phyloP scores from a whole-genome alignment of 2,797 vertebrate species.

The Lemur catta region DNA sequence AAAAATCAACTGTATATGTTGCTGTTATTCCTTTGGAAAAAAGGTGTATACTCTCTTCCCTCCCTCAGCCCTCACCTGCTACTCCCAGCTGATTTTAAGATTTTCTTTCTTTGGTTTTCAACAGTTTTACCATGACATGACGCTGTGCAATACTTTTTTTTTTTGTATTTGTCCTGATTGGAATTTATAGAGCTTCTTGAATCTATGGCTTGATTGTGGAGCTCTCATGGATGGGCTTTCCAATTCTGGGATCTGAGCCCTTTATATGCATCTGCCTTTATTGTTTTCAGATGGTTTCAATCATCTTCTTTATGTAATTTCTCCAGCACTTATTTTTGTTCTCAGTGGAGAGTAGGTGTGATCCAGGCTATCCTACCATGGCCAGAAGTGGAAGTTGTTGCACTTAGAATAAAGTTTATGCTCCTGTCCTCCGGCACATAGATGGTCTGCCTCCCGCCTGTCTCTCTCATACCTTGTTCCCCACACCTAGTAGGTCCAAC shows the following conservation, averaged over 20 bases:
- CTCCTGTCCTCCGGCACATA: not conserved
- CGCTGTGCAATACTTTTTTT: not conserved
- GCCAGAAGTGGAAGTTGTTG: not conserved
- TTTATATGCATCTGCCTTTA: not conserved
- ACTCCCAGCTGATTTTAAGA: not conserved
- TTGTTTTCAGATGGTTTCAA: not conserved
- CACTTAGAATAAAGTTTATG: not conserved
- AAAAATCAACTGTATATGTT: not conserved
- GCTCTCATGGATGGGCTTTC: not conserved
- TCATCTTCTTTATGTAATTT: not conserved
- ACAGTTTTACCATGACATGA: not conserved
- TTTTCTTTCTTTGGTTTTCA: not conserved
- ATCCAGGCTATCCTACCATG: not conserved
- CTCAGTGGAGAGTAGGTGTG: not conserved
- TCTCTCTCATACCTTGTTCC: not conserved
- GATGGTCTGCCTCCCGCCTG: not conserved
- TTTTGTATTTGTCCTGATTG: not conserved
- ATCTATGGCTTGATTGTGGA: not conserved
- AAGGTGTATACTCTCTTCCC: not conserved
- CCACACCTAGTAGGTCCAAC: not conserved
- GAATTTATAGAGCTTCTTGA: not conserved
- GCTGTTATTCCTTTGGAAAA: not conserved
- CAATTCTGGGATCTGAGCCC: not conserved
- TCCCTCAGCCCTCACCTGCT: too few species aligned
- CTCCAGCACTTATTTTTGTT: not conserved